Evolutionary conservation across 37 sponge, comb jelly and placozoan species (phyloP).

Genomic region (Bolinopsis microptera): DNA sequence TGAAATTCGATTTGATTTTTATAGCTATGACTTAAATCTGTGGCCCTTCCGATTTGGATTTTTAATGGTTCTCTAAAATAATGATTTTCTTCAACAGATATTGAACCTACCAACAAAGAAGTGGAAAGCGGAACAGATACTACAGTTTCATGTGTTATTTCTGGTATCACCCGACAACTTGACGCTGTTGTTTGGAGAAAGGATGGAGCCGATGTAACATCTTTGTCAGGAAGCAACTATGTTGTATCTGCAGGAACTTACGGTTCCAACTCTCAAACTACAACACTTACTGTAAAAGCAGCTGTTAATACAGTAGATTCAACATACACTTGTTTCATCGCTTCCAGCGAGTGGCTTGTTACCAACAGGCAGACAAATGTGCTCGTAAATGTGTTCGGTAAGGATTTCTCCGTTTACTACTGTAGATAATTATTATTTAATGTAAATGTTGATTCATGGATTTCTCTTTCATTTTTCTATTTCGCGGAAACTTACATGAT

Average conservation of each 20-base stretch:
- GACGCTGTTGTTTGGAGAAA: not conserved
- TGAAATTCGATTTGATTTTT: not conserved
- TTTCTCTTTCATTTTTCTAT: no score
- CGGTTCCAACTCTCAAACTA: not conserved
- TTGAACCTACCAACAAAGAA: not conserved
- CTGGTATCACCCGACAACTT: not conserved
- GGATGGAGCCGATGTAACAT: not conserved
- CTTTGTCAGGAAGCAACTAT: not conserved
- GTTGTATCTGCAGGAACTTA: not conserved
- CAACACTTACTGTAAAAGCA: not conserved
- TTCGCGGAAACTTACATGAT: no score
- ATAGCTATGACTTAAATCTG: no score
- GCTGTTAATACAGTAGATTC: conserved; percentile 1
- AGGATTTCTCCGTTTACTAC: no score
- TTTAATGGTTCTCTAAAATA: no score
- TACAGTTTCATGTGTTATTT: not conserved
- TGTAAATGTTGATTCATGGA: no score
- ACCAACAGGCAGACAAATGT: not conserved
- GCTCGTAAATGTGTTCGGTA: not conserved
- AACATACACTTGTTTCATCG: not conserved
- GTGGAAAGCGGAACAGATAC: not conserved
- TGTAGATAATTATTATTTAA: no score
- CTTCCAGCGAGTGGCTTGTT: conserved; percentile 2
- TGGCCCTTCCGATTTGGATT: no score
- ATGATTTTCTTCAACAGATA: conserved; percentile 24